phyloP scores from a whole-genome alignment of 2,113 vertebrate species.

The Larimichthys crocea region DNA sequence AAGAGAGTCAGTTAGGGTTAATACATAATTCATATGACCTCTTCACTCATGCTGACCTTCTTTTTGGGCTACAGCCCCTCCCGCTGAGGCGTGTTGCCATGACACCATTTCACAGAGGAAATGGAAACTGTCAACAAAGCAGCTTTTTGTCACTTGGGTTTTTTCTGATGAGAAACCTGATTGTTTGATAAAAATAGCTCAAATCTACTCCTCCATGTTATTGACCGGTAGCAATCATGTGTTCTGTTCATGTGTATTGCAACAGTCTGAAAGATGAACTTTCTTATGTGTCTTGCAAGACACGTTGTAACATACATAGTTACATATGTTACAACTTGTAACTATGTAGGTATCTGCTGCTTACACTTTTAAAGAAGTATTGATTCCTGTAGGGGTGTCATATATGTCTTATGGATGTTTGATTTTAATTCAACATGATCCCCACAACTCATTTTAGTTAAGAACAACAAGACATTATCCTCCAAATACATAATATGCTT shows the following conservation, averaged over 20 bases:
- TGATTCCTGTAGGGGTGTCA: background rate
- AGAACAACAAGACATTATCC: too few relatives aligned
- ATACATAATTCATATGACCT: conserved; percentile 82
- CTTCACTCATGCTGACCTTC: conserved; percentile 51
- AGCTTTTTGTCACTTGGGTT: conserved; percentile 57
- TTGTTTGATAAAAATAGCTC: conserved; percentile 58
- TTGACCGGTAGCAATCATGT: conserved; percentile 2
- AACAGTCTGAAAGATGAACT: conserved; percentile 6
- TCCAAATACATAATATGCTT: background rate
- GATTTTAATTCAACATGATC: background rate
- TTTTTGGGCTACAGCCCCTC: conserved; percentile 27
- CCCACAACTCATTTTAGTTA: too few relatives aligned
- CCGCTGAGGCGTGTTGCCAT: conserved; percentile 58
- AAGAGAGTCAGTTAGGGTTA: conserved; percentile 40
- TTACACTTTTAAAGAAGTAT: too few relatives aligned
- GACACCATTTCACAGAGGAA: conserved; percentile 58
- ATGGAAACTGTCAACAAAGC: conserved; percentile 75
- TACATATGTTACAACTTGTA: too few relatives aligned
- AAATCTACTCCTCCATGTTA: conserved; percentile 3
- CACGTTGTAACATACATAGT: too few relatives aligned
- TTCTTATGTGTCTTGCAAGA: background rate
- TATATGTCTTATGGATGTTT: background rate
- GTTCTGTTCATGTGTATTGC: background rate
- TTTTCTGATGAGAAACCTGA: conserved; percentile 56
- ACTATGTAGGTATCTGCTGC: background rate